phyloP scores from a whole-genome alignment of 2,113 vertebrate genomes.

The Brienomyrus longianalis region DNA sequence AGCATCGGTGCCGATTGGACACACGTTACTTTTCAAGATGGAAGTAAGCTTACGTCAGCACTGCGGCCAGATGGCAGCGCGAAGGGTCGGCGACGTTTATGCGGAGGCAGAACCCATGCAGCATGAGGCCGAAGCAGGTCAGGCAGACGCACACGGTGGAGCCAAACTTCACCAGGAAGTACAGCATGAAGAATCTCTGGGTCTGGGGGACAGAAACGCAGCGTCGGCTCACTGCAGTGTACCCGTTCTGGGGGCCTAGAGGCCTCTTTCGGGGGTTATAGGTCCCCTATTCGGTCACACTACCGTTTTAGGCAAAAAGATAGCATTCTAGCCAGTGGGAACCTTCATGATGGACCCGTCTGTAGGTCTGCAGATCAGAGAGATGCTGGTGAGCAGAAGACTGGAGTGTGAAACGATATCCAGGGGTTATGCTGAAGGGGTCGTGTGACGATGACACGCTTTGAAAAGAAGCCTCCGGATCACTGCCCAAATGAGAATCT shows the following conservation, averaged over 20 bases:
- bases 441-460: neutral
- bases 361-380: constrained; percentile 31
- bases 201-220: constrained; percentile 12
- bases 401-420: neutral
- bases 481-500: neutral
- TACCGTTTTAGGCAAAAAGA: constrained; percentile 33
- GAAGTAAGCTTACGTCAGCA: constrained; percentile 16
- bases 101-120: constrained; percentile 35
- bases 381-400: constrained; percentile 20
- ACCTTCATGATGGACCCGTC: constrained; percentile 37
- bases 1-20: neutral
- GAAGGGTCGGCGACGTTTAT: constrained; percentile 25
- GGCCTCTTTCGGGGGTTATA: neutral
- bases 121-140: constrained; percentile 34
- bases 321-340: constrained; percentile 35
- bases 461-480: neutral
- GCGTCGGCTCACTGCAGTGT: no score
- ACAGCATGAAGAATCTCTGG: constrained; percentile 28
- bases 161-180: constrained; percentile 35
- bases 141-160: constrained; percentile 26
- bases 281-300: neutral
- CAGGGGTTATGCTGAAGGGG: neutral
- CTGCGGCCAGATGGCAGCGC: constrained; percentile 22
- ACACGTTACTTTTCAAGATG: neutral
- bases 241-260: neutral